These are phyloP conservation scores for Discoglossus pictus DNA, from an alignment of 2,797 vertebrate genomes.

Conservation along the genomic window DNA sequence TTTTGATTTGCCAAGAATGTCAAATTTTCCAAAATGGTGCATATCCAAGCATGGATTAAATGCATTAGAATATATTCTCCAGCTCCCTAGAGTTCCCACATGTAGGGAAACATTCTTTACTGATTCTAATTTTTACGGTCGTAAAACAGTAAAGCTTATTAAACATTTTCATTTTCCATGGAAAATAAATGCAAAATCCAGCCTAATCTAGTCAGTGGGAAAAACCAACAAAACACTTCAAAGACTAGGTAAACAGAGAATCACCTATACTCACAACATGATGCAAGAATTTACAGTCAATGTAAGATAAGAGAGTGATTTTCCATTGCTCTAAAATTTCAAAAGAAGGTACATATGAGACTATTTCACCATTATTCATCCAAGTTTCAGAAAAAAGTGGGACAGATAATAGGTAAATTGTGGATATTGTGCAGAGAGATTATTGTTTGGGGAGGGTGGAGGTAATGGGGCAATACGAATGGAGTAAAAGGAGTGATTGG, in stretches of 20 bases:
- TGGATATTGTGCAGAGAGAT: too few species aligned
- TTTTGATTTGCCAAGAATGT: constrained; percentile 24
- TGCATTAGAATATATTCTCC: constrained; percentile 11
- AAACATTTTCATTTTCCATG: constrained; percentile 21
- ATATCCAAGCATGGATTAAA: constrained; percentile 24
- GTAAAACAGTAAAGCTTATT: not conserved
- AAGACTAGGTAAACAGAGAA: not conserved
- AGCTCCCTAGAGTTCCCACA: not conserved
- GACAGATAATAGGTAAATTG: too few species aligned
- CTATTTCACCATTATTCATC: too few species aligned
- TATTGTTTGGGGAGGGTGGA: too few species aligned
- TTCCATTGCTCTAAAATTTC: constrained; percentile 6
- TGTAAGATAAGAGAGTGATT: constrained; percentile 20
- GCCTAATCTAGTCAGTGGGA: constrained; percentile 26
- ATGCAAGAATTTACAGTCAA: constrained; percentile 19
- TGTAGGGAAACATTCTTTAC: not conserved
- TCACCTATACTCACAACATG: constrained; percentile 15
- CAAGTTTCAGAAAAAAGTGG: too few species aligned
- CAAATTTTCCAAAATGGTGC: constrained; percentile 42
- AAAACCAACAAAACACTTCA: constrained; percentile 18
- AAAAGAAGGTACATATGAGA: too few species aligned
- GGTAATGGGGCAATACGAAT: too few species aligned
- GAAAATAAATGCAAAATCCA: constrained; percentile 11
- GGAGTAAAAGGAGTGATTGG: too few species aligned
- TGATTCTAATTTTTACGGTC: not conserved